These are phyloP conservation scores for Sciurus carolinensis DNA, from an alignment of 2,797 vertebrate species.

Conservation along the genomic window DNA sequence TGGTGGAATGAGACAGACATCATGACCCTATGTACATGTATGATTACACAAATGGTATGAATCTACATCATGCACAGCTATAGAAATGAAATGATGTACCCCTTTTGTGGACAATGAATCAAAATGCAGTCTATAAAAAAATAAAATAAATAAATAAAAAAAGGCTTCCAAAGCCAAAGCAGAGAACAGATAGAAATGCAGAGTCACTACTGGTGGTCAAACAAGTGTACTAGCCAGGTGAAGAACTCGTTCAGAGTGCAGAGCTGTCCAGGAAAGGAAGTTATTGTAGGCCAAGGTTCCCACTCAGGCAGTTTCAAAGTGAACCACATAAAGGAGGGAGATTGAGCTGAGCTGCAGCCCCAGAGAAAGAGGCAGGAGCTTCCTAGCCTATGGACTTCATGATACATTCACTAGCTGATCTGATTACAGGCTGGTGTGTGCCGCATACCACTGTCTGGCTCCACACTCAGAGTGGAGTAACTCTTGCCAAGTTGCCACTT, in stretches of 20 bases:
- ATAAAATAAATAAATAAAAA: no score
- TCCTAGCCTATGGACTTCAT: neutral
- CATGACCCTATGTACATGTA: no score
- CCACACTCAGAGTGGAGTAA: neutral
- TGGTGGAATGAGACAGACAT: no score
- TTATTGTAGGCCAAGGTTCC: neutral
- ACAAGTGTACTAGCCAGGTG: neutral
- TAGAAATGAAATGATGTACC: no score
- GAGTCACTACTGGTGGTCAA: neutral
- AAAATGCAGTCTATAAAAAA: no score
- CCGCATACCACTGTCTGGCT: neutral
- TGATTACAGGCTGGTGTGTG: neutral
- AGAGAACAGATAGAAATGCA: neutral
- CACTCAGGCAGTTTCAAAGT: neutral
- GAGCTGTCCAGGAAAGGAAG: neutral
- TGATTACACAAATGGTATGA: no score
- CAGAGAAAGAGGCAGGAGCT: neutral
- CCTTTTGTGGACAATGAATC: no score
- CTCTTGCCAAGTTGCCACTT: neutral
- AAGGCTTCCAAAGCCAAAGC: neutral
- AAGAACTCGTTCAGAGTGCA: neutral
- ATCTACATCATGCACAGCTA: no score
- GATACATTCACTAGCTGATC: no score
- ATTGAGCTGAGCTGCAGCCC: neutral
- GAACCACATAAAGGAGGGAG: neutral